Conservation (phyloP, 2,113 vertebrate species). For the Coreoperca whiteheadi region DNA sequence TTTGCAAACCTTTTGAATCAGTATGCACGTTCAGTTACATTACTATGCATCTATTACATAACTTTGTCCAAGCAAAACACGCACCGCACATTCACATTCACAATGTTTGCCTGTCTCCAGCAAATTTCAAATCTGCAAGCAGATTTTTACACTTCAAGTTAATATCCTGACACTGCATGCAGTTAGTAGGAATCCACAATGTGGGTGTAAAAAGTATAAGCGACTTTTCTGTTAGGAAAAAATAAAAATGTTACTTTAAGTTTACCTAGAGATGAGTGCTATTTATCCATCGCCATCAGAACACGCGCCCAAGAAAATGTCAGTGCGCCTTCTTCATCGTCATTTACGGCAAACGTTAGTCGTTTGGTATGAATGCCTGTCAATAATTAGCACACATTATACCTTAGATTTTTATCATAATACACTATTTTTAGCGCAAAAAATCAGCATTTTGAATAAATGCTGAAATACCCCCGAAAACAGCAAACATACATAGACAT, state of each 20-base stretch:
- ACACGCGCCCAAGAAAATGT: background rate
- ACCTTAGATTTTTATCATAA: background rate
- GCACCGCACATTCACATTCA: background rate
- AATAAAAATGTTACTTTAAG: background rate
- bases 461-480: rapidly evolving
- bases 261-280: background rate
- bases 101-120: background rate
- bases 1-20: background rate
- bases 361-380: conserved; percentile 54
- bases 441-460: rapidly evolving
- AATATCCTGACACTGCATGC: background rate
- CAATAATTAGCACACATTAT: background rate
- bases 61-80: background rate
- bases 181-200: background rate
- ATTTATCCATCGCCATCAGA: background rate
- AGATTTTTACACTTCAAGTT: background rate
- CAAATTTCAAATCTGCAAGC: background rate
- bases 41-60: background rate
- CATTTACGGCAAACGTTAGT: conserved; percentile 56
- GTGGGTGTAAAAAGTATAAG: background rate
- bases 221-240: too few species aligned
- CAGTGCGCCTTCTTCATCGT: conserved; percentile 1
- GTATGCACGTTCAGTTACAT: background rate
- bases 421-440: rapidly evolving
- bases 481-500: rapidly evolving